A percentile compares a stretch with the other conserved stretches of the same genome.
Evolutionary conservation across 2,113 vertebrate species (phyloP).

Genomic region (Beaufortia kweichowensis): DNA sequence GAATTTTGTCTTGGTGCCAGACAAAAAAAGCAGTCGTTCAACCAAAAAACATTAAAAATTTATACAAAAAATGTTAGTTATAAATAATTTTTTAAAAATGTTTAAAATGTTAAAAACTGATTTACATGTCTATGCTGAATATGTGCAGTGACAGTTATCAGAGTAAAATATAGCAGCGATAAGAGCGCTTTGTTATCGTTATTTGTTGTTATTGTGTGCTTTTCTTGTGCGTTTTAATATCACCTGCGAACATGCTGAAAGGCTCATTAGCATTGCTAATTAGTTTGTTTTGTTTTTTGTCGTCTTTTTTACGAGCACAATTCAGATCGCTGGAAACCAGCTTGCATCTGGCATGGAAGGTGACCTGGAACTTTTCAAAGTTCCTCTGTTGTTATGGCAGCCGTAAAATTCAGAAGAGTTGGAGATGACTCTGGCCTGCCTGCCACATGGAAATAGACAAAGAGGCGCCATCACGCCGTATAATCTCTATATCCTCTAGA

Average conservation of each 20-base stretch:
- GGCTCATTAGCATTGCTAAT: constrained; percentile 48
- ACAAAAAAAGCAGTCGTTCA: neutral
- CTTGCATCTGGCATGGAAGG: constrained; percentile 44
- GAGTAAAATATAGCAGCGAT: neutral
- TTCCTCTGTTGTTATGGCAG: constrained; percentile 2
- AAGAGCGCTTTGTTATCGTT: neutral
- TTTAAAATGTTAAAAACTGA: no score
- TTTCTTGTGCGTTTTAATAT: constrained; percentile 35
- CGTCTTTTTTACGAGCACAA: constrained; percentile 20
- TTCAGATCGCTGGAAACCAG: constrained; percentile 26
- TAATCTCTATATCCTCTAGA: constrained; percentile 18
- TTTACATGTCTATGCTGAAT: no score
- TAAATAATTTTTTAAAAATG: no score
- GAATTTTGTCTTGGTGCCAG: neutral
- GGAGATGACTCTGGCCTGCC: neutral
- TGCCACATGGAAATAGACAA: neutral
- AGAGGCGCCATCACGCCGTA: neutral
- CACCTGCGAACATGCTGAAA: constrained; percentile 34
- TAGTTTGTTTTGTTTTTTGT: neutral
- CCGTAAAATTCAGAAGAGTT: constrained; percentile 25
- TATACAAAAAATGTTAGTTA: no score
- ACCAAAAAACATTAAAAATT: no score
- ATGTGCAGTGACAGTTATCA: no score
- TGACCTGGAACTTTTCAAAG: constrained; percentile 39
- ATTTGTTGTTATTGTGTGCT: neutral